Conservation (phyloP, 2,797 vertebrate genomes). For the Protonibea diacanthus region DNA sequence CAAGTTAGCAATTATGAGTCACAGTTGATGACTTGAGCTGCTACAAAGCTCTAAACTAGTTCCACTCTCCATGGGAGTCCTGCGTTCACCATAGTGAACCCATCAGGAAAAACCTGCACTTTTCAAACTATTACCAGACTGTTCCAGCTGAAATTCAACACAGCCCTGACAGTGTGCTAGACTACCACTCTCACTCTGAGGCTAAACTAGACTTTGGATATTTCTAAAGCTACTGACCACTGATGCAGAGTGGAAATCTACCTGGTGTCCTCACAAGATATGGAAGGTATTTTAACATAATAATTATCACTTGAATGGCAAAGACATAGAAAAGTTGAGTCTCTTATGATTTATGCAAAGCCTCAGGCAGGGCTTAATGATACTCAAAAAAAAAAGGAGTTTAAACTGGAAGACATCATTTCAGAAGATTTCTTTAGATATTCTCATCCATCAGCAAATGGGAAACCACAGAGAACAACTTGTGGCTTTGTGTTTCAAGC, state of each 20-base stretch:
- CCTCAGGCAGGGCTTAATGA: constrained; percentile 45
- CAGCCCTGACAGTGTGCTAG: constrained; percentile 11
- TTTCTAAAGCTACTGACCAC: constrained; percentile 11
- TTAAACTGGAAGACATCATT: constrained; percentile 48
- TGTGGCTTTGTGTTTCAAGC: constrained; percentile 51
- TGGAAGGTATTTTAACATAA: constrained; percentile 26
- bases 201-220: constrained; percentile 33
- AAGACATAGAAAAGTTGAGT: constrained; percentile 21
- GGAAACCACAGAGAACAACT: constrained; percentile 53
- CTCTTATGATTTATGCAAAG: constrained; percentile 52
- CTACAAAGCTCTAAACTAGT: constrained; percentile 55
- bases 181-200: constrained; percentile 15
- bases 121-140: constrained; percentile 35
- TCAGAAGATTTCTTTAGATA: constrained; percentile 54
- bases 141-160: constrained; percentile 39
- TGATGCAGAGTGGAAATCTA: constrained; percentile 35
- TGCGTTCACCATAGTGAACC: constrained; percentile 18
- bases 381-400: constrained; percentile 42
- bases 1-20: constrained; percentile 68
- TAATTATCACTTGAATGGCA: constrained; percentile 46
- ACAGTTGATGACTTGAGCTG: constrained; percentile 40
- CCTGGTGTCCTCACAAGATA: constrained; percentile 21
- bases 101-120: constrained; percentile 42
- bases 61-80: constrained; percentile 44
- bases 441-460: constrained; percentile 45